phyloP scores from a whole-genome alignment of 2,888 invertebrate genomes.

The Nasonovia ribisnigri region DNA sequence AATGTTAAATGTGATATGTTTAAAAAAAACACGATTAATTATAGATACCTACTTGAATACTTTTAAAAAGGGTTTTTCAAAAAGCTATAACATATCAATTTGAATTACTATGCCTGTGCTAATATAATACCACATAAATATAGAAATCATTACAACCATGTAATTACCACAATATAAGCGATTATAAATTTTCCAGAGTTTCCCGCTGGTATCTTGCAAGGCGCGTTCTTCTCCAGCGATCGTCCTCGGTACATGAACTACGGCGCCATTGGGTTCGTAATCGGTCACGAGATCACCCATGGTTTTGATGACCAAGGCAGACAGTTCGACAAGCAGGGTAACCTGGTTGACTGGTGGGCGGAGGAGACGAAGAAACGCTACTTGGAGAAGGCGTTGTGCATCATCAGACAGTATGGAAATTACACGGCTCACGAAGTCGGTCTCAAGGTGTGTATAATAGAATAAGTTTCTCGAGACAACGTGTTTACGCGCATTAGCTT shows the following conservation, averaged over 20 bases:
- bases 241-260: constrained; percentile 94
- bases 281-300: constrained; percentile 93
- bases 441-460: constrained; percentile 75
- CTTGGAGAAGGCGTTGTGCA: constrained; percentile 87
- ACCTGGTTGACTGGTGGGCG: constrained; percentile 98
- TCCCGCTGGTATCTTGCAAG: constrained; percentile 93
- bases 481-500: neutral
- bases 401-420: constrained; percentile 93
- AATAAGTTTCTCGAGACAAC: neutral
- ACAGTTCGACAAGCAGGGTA: constrained; percentile 92
- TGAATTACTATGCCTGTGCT: neutral
- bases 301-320: constrained; percentile 92
- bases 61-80: neutral
- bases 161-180: neutral
- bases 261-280: constrained; percentile 91
- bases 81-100: neutral
- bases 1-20: neutral
- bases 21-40: no score
- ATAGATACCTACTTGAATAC: neutral
- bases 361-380: constrained; percentile 86
- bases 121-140: neutral
- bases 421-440: constrained; percentile 84
- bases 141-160: neutral
- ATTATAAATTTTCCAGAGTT: constrained; percentile 77
- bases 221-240: constrained; percentile 88